phyloP scores from a whole-genome alignment of 1,140 invertebrate genomes.

The Sminthurinus signatus region DNA sequence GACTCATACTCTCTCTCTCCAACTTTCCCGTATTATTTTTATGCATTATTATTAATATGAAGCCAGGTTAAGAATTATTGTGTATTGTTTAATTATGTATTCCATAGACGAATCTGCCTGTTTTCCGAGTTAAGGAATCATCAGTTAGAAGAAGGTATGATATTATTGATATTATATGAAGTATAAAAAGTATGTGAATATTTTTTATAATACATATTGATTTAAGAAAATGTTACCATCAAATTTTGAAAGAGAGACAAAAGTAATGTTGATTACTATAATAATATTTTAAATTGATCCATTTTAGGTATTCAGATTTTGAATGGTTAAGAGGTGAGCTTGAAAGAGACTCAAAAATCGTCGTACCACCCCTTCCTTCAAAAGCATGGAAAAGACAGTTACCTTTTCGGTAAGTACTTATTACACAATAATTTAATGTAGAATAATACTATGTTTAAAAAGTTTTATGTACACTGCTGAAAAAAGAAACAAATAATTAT shows the following conservation, averaged over 20 bases:
- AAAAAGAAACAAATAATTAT: not conserved
- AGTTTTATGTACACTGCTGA: not conserved
- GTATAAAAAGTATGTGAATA: too few species aligned
- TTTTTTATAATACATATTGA: too few species aligned
- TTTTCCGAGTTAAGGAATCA: conserved; percentile 99
- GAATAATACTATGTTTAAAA: too few species aligned
- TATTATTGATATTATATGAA: not conserved
- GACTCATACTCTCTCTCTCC: too few species aligned
- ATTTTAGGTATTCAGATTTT: conserved; percentile 79
- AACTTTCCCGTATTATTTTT: too few species aligned
- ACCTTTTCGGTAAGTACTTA: conserved; percentile 81
- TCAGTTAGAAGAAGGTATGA: conserved; percentile 84
- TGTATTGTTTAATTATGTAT: conserved; percentile 29
- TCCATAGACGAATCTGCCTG: conserved; percentile 96
- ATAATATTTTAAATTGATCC: not conserved
- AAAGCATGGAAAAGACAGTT: conserved; percentile 98
- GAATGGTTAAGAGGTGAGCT: conserved; percentile 93
- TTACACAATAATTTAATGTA: too few species aligned
- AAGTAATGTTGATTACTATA: too few species aligned
- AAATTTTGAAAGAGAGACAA: not conserved
- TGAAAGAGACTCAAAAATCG: conserved; percentile 99
- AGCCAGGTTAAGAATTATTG: too few species aligned
- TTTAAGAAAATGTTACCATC: too few species aligned
- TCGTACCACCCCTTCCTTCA: conserved; percentile 92
- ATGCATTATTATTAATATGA: too few species aligned